Evolutionary conservation across 1,140 invertebrate species (phyloP).

Genomic region (Pantala flavescens): DNA sequence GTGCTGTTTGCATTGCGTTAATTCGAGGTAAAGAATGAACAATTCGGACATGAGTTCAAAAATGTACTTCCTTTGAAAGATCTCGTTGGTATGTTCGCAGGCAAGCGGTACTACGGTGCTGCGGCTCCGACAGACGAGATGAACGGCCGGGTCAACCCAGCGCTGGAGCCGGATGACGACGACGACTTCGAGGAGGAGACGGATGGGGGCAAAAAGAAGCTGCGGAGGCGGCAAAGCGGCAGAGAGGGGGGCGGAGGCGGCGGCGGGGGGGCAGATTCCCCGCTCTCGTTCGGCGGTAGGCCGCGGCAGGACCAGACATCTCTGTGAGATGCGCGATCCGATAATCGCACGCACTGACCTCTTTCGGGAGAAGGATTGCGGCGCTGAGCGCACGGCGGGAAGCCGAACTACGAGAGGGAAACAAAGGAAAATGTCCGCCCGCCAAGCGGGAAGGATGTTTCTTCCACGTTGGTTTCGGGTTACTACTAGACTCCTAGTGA

Average conservation of each 20-base stretch:
- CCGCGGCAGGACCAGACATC: constrained; percentile 45
- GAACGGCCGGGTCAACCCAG: constrained; percentile 92
- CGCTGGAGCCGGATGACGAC: constrained; percentile 79
- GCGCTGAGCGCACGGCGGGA: no score
- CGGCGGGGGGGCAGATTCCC: constrained; percentile 34
- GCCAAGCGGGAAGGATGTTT: no score
- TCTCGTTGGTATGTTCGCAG: constrained; percentile 30
- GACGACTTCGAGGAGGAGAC: constrained; percentile 43
- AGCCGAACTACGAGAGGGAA: no score
- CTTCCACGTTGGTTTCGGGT: no score
- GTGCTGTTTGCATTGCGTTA: no score
- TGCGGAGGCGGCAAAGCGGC: constrained; percentile 18
- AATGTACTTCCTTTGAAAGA: no score
- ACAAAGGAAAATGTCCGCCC: no score
- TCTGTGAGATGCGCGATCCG: constrained; percentile 33
- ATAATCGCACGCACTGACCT: no score
- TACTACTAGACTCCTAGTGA: no score
- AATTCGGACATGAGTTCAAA: no score
- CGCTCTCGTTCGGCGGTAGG: constrained; percentile 34
- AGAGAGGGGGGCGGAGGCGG: constrained; percentile 34
- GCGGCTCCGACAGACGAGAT: constrained; percentile 65
- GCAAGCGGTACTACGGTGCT: constrained; percentile 51
- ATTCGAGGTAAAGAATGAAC: no score
- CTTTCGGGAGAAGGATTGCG: no score
- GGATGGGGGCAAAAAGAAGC: constrained; percentile 34